phyloP scores from a whole-genome alignment of 2,888 invertebrate species.

The Lithophane leautieri region DNA sequence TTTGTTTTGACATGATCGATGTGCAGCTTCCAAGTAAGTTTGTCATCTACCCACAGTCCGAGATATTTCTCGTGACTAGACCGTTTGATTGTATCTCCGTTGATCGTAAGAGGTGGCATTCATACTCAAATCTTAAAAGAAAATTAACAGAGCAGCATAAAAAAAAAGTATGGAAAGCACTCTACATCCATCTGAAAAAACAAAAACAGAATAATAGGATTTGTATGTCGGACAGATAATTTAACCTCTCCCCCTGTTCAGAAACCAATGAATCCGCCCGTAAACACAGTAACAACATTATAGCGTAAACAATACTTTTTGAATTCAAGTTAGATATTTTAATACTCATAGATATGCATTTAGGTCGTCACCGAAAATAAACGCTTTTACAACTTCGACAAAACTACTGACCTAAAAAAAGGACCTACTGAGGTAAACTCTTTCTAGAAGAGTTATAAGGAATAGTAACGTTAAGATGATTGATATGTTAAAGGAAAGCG shows the following conservation, averaged over 20 bases:
- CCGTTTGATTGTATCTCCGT: too few species aligned
- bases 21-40: too few species aligned
- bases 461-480: constrained; percentile 9
- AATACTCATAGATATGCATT: neutral
- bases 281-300: too few species aligned
- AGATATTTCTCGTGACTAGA: too few species aligned
- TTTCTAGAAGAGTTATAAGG: neutral
- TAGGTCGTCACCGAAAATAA: neutral
- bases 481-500: neutral
- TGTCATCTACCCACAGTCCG: too few species aligned
- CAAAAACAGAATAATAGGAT: neutral
- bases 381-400: neutral
- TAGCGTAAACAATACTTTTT: neutral
- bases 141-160: too few species aligned
- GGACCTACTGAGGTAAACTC: neutral
- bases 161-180: neutral
- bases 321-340: neutral
- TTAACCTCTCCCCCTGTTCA: neutral
- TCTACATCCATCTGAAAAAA: neutral
- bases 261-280: too few species aligned
- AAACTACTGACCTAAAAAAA: neutral
- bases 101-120: too few species aligned
- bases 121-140: too few species aligned
- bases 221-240: neutral
- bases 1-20: too few species aligned